phyloP scores from a whole-genome alignment of 2,113 vertebrate genomes.

The Mus pahari region DNA sequence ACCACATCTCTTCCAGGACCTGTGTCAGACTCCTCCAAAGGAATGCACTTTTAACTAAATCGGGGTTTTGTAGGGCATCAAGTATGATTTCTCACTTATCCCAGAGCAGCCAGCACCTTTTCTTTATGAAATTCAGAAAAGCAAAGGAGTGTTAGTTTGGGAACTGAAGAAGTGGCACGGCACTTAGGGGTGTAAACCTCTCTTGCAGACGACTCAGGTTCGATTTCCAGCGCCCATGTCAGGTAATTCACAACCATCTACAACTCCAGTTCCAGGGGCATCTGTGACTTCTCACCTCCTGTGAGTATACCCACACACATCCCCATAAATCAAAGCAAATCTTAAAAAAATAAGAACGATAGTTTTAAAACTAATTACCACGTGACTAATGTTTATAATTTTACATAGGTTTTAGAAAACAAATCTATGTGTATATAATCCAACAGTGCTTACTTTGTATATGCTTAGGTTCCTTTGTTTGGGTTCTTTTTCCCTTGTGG shows the following conservation, averaged over 20 bases:
- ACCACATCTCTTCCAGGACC: background rate
- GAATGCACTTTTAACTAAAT: background rate
- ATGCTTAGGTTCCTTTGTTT: background rate
- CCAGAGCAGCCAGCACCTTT: background rate
- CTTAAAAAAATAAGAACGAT: background rate
- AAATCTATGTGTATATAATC: background rate
- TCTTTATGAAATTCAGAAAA: conserved; percentile 26
- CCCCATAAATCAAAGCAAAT: background rate
- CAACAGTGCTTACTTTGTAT: background rate
- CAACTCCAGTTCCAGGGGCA: background rate
- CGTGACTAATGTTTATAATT: background rate
- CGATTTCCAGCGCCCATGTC: background rate
- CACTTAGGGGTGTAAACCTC: background rate
- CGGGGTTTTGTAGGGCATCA: background rate
- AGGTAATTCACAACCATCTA: background rate
- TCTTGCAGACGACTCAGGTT: background rate
- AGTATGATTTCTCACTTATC: background rate
- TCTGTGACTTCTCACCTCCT: no score
- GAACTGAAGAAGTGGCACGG: no score
- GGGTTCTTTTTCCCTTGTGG: background rate
- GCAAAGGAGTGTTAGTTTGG: no score
- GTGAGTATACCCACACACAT: no score
- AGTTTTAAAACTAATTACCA: conserved; percentile 16
- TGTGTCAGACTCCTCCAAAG: background rate
- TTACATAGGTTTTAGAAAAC: background rate